phyloP scores from a whole-genome alignment of 2,888 invertebrate genomes.

The Eurytoma californica region DNA sequence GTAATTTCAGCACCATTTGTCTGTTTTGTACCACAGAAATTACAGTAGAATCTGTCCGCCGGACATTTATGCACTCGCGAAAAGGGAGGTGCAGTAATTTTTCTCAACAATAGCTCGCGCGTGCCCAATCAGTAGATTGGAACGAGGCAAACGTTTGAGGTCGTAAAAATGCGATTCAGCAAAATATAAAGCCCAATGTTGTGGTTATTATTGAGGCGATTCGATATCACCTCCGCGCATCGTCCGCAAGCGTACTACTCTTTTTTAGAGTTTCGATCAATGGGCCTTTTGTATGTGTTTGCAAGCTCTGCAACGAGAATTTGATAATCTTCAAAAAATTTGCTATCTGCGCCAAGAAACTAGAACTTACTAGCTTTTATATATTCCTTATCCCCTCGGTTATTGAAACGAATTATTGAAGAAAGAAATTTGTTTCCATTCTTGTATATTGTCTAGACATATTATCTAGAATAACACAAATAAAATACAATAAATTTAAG shows the following conservation, averaged over 20 bases:
- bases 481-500: too few relatives aligned
- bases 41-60: not conserved
- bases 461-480: too few relatives aligned
- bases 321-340: slow-evolving; percentile 23
- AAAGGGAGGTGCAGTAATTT: not conserved
- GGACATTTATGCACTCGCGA: not conserved
- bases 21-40: not conserved
- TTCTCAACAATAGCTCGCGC: not conserved
- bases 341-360: not conserved
- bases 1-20: too few relatives aligned
- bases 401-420: too few relatives aligned
- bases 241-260: not conserved
- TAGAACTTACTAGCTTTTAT: not conserved
- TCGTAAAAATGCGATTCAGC: slow-evolving; percentile 24
- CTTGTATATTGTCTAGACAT: too few relatives aligned
- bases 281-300: slow-evolving; percentile 1
- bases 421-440: too few relatives aligned
- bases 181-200: too few relatives aligned
- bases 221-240: slow-evolving; percentile 27
- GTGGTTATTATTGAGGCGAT: slow-evolving; percentile 5
- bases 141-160: not conserved
- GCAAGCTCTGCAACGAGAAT: not conserved
- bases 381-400: not conserved
- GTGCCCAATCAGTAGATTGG: slow-evolving; percentile 11
- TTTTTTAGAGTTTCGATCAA: not conserved